Conservation (phyloP, 1,140 invertebrate species). For the Apis mellifera region Amel_HAv3.1 CM009931.2:21099001-21099500, state of each 20-base stretch:
- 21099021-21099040: neutral
- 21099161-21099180: conserved; percentile 20
- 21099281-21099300: conserved; percentile 35
- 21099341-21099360: conserved; percentile 34
- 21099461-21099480: conserved; percentile 30
- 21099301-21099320: conserved; percentile 48
- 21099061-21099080: conserved; percentile 30
- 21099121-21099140: conserved; percentile 33
- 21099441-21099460: neutral
- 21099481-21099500: conserved; percentile 20
- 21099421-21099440: conserved; percentile 21
- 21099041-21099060: conserved; percentile 13
- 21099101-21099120: conserved; percentile 8
- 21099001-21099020: neutral
- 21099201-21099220: conserved; percentile 27
- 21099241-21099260: conserved; percentile 44
- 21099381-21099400: conserved; percentile 35
- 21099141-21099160: neutral
- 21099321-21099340: conserved; percentile 33
- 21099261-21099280: conserved; percentile 33
- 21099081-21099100: neutral
- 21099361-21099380: conserved; percentile 43
- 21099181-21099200: neutral
- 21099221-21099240: conserved; percentile 51
- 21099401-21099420: neutral